Conservation (phyloP, 2,797 vertebrate genomes). For the Ctenopoma multispine region DNA sequence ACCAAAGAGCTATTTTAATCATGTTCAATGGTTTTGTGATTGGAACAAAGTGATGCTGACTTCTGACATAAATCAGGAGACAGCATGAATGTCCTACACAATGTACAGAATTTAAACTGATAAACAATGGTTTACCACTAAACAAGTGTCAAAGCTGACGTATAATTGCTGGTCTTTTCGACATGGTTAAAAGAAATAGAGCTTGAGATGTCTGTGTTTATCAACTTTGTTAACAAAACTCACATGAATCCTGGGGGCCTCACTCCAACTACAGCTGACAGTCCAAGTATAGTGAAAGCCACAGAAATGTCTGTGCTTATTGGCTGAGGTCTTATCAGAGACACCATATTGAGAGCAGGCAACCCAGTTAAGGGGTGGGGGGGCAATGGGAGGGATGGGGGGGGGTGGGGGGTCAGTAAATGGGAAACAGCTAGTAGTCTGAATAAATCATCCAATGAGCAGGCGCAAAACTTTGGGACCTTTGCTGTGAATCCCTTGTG, state of each 20-base stretch:
- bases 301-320: neutral
- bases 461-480: too few species aligned
- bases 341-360: conserved; percentile 51
- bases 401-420: conserved; percentile 25
- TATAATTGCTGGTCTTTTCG: too few species aligned
- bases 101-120: neutral
- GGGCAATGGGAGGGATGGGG: too few species aligned
- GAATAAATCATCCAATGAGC: neutral
- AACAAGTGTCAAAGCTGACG: neutral
- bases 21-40: conserved; percentile 21
- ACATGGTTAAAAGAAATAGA: neutral
- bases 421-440: conserved; percentile 30
- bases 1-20: conserved; percentile 7
- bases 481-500: too few species aligned
- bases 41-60: neutral
- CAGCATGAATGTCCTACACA: neutral
- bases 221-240: neutral
- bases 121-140: neutral
- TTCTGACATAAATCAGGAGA: neutral
- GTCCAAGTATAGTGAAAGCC: conserved; percentile 1
- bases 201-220: neutral
- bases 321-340: conserved; percentile 55
- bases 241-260: neutral
- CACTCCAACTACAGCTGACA: conserved; percentile 4
- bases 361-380: neutral